Evolutionary conservation across 2,888 invertebrate genomes (phyloP), one percentile per base, ranked within the genome.

Genomic region (Andrena minutula): DNA sequence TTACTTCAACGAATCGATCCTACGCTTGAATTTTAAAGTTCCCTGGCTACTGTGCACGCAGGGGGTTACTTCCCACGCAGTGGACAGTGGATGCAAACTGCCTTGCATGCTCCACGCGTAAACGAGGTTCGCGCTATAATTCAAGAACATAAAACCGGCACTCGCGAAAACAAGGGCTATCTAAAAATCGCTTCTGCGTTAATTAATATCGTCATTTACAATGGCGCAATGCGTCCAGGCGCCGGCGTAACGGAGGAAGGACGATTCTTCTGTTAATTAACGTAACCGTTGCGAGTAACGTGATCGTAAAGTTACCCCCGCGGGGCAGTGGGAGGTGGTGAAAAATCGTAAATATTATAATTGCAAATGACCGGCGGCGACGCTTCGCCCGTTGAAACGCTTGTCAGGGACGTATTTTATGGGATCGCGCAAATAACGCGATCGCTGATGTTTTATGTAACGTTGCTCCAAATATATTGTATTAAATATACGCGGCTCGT

Each of bases 191-290:
- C 68, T 71, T 63, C 61, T 75, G 20, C 58, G 20, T 47, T 85
- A 81, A 87, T 85, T 86, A 86, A 85, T 79, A 70, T 69, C 65
- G 53, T 26, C 83, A 58, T 81, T 75, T 70, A 70, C 30, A 23
- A 41, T 61, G 71, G 49, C 32, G 56, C 78, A 61, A 53, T 56
- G 65, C 70, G 60, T 26, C 32, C 32, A 47, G 20, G 56, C 47
- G 28, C 47, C 51, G 51, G 72, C 68, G 41, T 66, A 76, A 68
- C 51, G 35, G 68, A 58, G 65, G 35, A 49, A 32, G 6, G 6
- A 23, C 63, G 74, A 66, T 58, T 60, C 28, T 51, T 49, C 49
- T 69, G 58, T 83, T 86, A 87, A 86, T 86, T 79, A 81, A 85
- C 79, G 51, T 63, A 86, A 82, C 80, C 61, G 32, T 66, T 65